A percentile compares a stretch with the other conserved stretches of the same genome.
phyloP scores from a whole-genome alignment of 2,113 vertebrate genomes.

The Crotalus tigris region DNA sequence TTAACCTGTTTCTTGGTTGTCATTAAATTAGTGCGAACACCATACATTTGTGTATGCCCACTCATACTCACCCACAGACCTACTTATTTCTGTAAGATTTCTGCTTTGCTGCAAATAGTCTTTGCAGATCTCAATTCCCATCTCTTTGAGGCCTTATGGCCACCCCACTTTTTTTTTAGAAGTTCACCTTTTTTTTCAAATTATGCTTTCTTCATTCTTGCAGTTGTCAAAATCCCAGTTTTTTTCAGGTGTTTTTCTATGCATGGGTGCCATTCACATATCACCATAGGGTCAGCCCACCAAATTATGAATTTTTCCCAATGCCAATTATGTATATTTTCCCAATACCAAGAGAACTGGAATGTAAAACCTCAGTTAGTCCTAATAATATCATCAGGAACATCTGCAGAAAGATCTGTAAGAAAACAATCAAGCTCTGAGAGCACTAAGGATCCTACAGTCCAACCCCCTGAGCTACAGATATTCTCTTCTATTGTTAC shows the following conservation, averaged over 20 bases:
- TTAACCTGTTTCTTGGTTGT: neutral
- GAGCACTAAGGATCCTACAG: neutral
- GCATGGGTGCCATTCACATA: neutral
- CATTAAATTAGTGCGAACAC: neutral
- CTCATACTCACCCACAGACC: neutral
- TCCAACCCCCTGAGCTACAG: too few species aligned
- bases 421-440: neutral
- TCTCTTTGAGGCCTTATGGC: constrained; percentile 48
- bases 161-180: constrained; percentile 30
- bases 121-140: constrained; percentile 47
- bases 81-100: constrained; percentile 37
- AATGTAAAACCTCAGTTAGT: constrained; percentile 21
- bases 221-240: constrained; percentile 39
- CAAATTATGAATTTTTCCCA: constrained; percentile 4
- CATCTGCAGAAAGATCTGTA: neutral
- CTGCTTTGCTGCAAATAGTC: constrained; percentile 45
- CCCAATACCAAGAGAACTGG: neutral
- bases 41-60: constrained; percentile 8
- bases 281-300: neutral
- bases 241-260: constrained; percentile 11
- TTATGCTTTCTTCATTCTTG: constrained; percentile 8
- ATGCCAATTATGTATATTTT: constrained; percentile 21
- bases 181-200: constrained; percentile 28
- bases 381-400: neutral
- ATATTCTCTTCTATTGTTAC: too few species aligned